Evolutionary conservation across 2,888 invertebrate species (phyloP), one percentile per base, ranked within the genome.

Genomic region (Lepidochitona cinerea): DNA sequence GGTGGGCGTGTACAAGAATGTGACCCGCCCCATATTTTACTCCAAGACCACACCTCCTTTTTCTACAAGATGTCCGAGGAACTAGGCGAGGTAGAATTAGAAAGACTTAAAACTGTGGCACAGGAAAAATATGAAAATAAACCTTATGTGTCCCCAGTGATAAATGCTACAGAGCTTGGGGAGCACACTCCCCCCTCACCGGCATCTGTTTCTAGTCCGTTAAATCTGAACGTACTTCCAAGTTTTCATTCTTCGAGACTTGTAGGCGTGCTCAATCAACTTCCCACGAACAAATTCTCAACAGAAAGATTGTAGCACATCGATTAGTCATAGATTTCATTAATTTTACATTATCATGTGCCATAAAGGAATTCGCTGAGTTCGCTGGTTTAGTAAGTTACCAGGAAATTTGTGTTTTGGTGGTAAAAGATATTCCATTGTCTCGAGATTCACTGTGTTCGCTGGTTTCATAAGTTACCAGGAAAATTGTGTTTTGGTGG

Each of bases 1-100:
- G 77, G 32, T 2, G 97, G 97, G 1, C 91, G 91, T 41, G 93
- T 95, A 75, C 93, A 92, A 75, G 96, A 97, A 89, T 93, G 94
- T n/a, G 95, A 94, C 3, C 94, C 94, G 84, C 96, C 97, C 0
- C 93, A 93, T 85, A 92, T 93, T 83, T 84, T 92, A 6, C 83
- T 91, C 26, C 83, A 83, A 72, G 81, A 79, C 70, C 59, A 72
- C 33, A 74, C 65, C 71, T 78, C 79, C 65, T 67, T 69, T 26
- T 79, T 83, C 53, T 71, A 37, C 72, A 69, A 74, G 49, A 70
- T 83, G 54, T 75, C 77, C 18, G 77, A 79, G 35, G 80, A 83
- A 41, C 77, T 83, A 1, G 81, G 79, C 9, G 53, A 73, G 32
- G 74, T 72, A 0, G 79, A 81, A 53, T 35, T 76, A 6, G 73